Evolutionary conservation across 2,797 vertebrate species (phyloP).

Genomic region (Acipenser oxyrinchus): DNA sequence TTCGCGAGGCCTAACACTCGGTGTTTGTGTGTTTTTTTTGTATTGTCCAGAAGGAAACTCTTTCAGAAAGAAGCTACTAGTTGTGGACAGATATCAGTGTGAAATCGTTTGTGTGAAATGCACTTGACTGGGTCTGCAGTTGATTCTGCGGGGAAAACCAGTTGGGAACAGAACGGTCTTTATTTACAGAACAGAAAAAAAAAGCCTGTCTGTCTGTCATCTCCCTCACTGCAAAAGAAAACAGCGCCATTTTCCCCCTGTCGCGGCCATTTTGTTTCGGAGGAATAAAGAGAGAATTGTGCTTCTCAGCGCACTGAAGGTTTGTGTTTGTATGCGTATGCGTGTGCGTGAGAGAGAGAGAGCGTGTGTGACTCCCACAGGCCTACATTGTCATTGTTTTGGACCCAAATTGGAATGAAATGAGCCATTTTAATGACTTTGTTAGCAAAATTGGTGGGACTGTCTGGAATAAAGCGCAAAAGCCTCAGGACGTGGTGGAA

Average conservation of each 20-base stretch:
- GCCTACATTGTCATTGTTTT: conserved; percentile 21
- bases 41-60: conserved; percentile 7
- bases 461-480: conserved; percentile 25
- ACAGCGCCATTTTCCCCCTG: conserved; percentile 19
- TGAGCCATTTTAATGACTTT: conserved; percentile 52
- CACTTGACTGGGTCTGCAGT: conserved; percentile 38
- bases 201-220: conserved; percentile 22
- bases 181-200: conserved; percentile 1
- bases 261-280: conserved; percentile 17
- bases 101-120: conserved; percentile 32
- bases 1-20: too few species aligned
- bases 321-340: conserved; percentile 14
- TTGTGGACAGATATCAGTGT: conserved; percentile 20
- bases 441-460: conserved; percentile 28
- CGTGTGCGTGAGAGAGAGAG: conserved; percentile 12
- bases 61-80: conserved; percentile 21
- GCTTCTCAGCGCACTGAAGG: neutral
- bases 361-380: conserved; percentile 19
- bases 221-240: conserved; percentile 19
- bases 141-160: conserved; percentile 30
- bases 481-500: conserved; percentile 19
- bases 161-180: conserved; percentile 29
- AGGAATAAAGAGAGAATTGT: too few species aligned
- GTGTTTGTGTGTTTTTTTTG: neutral
- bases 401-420: conserved; percentile 42